phyloP scores from a whole-genome alignment of 2,113 vertebrate genomes.

The Ramphastos sulfuratus region DNA sequence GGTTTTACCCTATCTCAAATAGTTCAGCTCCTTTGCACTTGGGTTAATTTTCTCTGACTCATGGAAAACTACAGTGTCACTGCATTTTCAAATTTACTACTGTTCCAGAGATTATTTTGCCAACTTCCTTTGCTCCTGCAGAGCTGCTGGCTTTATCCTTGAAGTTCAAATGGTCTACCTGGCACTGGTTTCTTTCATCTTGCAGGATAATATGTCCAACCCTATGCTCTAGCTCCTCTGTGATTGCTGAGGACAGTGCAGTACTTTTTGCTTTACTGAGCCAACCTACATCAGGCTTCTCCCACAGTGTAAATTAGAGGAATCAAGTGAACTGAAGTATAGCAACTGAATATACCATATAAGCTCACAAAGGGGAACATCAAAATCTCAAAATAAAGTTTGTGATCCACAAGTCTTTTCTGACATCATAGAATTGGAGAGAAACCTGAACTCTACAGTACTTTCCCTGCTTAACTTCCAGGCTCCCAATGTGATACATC shows the following conservation, averaged over 20 bases:
- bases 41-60: background rate
- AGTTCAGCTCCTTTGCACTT: background rate
- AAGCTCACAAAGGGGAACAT: background rate
- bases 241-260: background rate
- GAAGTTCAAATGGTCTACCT: background rate
- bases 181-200: background rate
- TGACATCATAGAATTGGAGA: background rate
- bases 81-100: background rate
- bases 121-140: background rate
- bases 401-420: background rate
- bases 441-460: background rate
- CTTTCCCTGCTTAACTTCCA: background rate
- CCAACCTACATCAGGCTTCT: background rate
- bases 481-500: background rate
- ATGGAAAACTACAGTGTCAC: background rate
- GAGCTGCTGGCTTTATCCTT: background rate
- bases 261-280: background rate
- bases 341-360: background rate
- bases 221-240: background rate
- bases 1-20: background rate
- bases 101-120: background rate
- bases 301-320: background rate
- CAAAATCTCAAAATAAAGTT: background rate
- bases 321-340: background rate
- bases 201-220: background rate